Evolutionary conservation across 2,888 invertebrate genomes (phyloP), one percentile per base, ranked within the genome.

Genomic region (Patella ulyssiponensis): DNA sequence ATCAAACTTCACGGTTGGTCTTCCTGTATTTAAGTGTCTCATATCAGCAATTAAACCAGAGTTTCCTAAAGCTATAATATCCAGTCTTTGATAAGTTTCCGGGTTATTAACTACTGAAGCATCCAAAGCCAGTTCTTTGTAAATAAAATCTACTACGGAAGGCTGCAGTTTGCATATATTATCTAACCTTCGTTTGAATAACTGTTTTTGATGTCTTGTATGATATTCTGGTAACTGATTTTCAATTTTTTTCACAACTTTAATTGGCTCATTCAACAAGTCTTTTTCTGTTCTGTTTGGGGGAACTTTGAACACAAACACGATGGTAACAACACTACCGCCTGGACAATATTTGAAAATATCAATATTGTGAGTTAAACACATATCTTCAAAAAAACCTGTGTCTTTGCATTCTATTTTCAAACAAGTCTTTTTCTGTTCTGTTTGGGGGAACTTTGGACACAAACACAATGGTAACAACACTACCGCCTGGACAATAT

Each of bases 111-210:
- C 73, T 23, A 14, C n/a, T 9, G 51, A 44, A 14, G 51, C 44
- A 52, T 73, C 73, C 3, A 73, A 17, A 5, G 73, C 44, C 12
- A 73, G 53, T 73, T 73, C 73, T 53, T 73, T 23, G 52, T 73
- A 73, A 15, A 52, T n/a, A 51, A 52, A 73, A 9, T 73, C 20
- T 44, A 73, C 11, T 15, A 73, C 17, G 51, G 51, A 14, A 15
- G 44, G 51, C 14, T 14, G 11, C 52, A 52, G 12, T 73, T 27
- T n/a, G 20, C n/a, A 9, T 9, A 58, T 58, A 20, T 58, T 58
- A 17, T 58, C 20, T 17, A 58, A 9, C 11, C 20, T 58, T 17
- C 12, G 17, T 17, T 58, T 58, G 58, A 14, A 58, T 9, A 9
- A 20, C 15, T 15, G 5, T 33, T 75, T 69, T 33, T 17, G 33